Conservation (phyloP, 1,140 invertebrate species). For the Magallana gigas region DNA sequence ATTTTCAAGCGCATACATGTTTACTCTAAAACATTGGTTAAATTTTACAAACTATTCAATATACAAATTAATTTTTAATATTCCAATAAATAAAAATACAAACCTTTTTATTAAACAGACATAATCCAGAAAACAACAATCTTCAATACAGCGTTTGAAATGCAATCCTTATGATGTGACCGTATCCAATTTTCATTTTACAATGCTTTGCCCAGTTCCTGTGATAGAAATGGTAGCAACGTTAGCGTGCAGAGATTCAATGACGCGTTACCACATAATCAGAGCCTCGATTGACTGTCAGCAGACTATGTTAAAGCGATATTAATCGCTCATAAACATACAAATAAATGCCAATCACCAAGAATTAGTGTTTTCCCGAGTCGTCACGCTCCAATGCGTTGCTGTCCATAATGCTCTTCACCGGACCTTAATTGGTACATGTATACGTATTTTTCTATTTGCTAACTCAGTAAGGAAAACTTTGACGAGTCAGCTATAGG, state of each 20-base stretch:
- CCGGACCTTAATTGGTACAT: neutral
- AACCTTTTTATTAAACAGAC: neutral
- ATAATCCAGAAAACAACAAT: neutral
- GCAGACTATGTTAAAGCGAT: neutral
- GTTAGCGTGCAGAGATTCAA: neutral
- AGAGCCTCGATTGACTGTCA: neutral
- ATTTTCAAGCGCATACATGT: no score
- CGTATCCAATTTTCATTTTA: constrained; percentile 14
- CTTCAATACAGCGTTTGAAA: neutral
- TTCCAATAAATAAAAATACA: neutral
- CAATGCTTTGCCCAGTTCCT: neutral
- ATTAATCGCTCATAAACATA: constrained; percentile 26
- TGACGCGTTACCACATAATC: constrained; percentile 18
- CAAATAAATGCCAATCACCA: constrained; percentile 11
- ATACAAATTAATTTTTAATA: no score
- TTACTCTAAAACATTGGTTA: no score
- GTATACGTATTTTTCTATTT: neutral
- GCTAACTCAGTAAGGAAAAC: no score
- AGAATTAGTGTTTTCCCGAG: constrained; percentile 20
- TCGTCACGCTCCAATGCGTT: constrained; percentile 7
- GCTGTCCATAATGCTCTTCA: neutral
- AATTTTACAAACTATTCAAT: no score
- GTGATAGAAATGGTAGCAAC: neutral
- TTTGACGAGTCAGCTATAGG: no score
- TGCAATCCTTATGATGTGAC: neutral